A percentile compares a stretch with the other conserved stretches of the same genome.
Conservation (phyloP, 2,113 vertebrate genomes). For the Muscicapa adusta region DNA sequence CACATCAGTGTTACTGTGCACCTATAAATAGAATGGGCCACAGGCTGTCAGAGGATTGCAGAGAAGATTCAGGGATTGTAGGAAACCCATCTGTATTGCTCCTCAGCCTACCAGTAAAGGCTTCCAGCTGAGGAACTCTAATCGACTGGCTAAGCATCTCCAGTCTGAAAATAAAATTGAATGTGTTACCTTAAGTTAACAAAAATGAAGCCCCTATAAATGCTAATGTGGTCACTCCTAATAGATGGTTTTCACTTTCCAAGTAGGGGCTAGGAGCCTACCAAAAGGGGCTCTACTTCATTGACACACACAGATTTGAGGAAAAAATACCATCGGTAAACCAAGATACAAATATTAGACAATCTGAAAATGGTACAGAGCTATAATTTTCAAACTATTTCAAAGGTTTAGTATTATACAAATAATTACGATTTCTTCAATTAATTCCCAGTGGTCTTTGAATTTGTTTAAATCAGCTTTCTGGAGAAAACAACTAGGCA, state of each 20-base stretch:
- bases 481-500: not conserved
- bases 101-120: not conserved
- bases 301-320: not conserved
- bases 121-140: not conserved
- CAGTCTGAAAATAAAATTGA: not conserved
- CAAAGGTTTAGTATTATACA: not conserved
- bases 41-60: not conserved
- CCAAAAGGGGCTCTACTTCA: not conserved
- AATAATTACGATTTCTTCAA: not conserved
- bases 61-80: not conserved
- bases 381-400: not conserved
- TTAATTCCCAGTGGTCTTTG: not conserved
- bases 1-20: not conserved
- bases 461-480: not conserved
- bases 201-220: not conserved
- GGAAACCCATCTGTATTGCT: rapidly evolving
- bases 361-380: not conserved
- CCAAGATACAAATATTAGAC: not conserved
- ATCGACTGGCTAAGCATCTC: not conserved
- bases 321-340: not conserved
- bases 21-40: not conserved
- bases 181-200: not conserved
- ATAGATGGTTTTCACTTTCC: not conserved
- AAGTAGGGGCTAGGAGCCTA: not conserved
- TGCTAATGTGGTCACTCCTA: not conserved